A percentile compares a stretch with the other conserved stretches of the same genome.
Conservation (phyloP, 2,888 invertebrate genomes). For the Bombyx huttoni region DNA sequence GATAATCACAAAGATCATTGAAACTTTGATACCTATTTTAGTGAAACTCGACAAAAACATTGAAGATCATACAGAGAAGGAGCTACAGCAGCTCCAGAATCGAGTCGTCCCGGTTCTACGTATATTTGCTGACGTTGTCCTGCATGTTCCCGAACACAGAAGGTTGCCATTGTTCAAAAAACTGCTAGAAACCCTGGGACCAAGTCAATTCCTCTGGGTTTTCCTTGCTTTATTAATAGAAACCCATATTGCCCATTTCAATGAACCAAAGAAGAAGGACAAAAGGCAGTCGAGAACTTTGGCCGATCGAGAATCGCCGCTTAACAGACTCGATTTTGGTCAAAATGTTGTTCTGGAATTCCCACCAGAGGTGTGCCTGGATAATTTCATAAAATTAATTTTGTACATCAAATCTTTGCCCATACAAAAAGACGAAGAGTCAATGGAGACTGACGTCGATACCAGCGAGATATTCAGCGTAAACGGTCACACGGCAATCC, state of each 20-base stretch:
- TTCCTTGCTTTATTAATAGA: conserved; percentile 82
- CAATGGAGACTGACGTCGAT: conserved; percentile 46
- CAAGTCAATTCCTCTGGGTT: conserved; percentile 77
- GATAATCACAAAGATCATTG: conserved; percentile 90
- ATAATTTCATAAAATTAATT: conserved; percentile 77
- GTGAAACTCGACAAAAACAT: conserved; percentile 62
- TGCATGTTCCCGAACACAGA: conserved; percentile 95
- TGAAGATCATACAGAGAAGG: conserved; percentile 40
- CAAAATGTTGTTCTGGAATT: conserved; percentile 78
- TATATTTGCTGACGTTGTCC: conserved; percentile 91
- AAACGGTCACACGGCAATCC: conserved; percentile 77
- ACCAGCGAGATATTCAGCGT: conserved; percentile 74
- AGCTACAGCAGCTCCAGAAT: conserved; percentile 47
- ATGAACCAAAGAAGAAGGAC: conserved; percentile 54
- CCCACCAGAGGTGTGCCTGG: conserved; percentile 72
- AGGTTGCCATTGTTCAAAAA: conserved; percentile 84
- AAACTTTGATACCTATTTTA: conserved; percentile 90
- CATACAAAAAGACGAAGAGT: conserved; percentile 70
- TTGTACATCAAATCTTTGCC: conserved; percentile 78
- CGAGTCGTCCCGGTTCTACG: conserved; percentile 79
- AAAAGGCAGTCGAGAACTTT: conserved; percentile 32
- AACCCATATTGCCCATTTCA: conserved; percentile 75
- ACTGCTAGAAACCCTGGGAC: conserved; percentile 80
- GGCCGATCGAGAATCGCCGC: conserved; percentile 55
- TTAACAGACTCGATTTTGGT: conserved; percentile 77